These are phyloP conservation scores for Hydractinia echinata DNA, from an alignment of 30 jellyfish, hydroid and myxozoan species.

Conservation along the genomic window DNA sequence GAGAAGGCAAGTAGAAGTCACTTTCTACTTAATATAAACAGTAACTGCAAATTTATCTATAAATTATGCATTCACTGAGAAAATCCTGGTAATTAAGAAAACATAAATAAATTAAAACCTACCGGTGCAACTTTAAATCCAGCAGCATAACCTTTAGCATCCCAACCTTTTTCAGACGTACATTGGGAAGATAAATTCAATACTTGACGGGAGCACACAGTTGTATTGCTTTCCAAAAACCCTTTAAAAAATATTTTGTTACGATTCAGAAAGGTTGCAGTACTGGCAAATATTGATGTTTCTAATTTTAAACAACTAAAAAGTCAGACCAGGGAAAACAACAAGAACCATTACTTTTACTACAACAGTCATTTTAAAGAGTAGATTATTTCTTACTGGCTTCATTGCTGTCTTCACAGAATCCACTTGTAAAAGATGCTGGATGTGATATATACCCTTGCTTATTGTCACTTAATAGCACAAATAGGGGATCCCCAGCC, in stretches of 20 bases:
- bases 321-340: too few species aligned
- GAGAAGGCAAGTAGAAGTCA: too few species aligned
- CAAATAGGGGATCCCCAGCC: conserved; percentile 81
- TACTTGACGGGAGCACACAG: conserved; percentile 58
- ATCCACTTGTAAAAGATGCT: conserved; percentile 41
- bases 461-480: conserved; percentile 57
- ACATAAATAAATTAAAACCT: conserved; percentile 27
- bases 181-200: conserved; percentile 72
- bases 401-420: conserved; percentile 67
- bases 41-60: too few species aligned
- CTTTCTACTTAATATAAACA: too few species aligned
- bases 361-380: too few species aligned
- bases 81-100: too few species aligned
- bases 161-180: conserved; percentile 38
- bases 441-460: conserved; percentile 73
- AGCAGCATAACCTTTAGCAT: conserved; percentile 46
- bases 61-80: too few species aligned
- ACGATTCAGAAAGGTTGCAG: background rate
- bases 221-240: conserved; percentile 53
- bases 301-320: too few species aligned
- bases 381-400: conserved; percentile 88
- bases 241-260: conserved; percentile 36
- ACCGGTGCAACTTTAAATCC: conserved; percentile 91
- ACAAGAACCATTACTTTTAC: too few species aligned
- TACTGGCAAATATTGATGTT: too few species aligned